These are phyloP conservation scores for Cataglyphis rosenhaueri DNA, from an alignment of 2,888 invertebrate species.

Conservation along the genomic window DNA sequence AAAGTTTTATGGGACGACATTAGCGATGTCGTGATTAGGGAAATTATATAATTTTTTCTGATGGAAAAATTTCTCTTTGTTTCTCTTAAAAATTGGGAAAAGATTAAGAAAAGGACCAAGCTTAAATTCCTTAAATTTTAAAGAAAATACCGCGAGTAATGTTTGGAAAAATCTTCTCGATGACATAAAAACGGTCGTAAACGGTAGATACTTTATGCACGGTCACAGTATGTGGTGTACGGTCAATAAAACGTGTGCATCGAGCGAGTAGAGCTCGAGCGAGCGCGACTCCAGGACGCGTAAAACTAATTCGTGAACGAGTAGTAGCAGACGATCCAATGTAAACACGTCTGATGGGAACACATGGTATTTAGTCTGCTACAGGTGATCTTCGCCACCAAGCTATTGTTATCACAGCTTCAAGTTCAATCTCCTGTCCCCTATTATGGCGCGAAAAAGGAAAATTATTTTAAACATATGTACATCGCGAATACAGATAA, in stretches of 20 bases:
- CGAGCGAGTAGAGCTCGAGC: background rate
- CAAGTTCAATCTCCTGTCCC: background rate
- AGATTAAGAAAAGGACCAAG: background rate
- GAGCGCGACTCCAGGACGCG: conserved; percentile 17
- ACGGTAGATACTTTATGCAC: conserved; percentile 17
- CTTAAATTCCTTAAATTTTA: background rate
- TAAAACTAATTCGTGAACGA: background rate
- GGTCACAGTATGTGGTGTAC: conserved; percentile 21
- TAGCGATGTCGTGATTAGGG: background rate
- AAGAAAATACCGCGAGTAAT: background rate
- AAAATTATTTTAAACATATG: background rate
- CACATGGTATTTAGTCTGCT: conserved; percentile 51
- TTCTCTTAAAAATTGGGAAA: background rate
- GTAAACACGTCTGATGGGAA: conserved; percentile 43
- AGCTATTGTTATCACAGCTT: background rate
- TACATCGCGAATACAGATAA: background rate
- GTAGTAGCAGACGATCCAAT: conserved; percentile 45
- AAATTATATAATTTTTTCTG: background rate
- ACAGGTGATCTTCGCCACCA: conserved; percentile 32
- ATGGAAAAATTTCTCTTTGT: background rate
- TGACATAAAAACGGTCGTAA: conserved; percentile 9
- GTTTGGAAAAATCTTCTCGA: background rate
- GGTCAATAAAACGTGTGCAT: conserved; percentile 45
- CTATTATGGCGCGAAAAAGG: background rate
- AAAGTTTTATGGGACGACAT: background rate